Evolutionary conservation across 2,113 vertebrate genomes (phyloP).

Genomic region (Chlorodrepanis virens): DNA sequence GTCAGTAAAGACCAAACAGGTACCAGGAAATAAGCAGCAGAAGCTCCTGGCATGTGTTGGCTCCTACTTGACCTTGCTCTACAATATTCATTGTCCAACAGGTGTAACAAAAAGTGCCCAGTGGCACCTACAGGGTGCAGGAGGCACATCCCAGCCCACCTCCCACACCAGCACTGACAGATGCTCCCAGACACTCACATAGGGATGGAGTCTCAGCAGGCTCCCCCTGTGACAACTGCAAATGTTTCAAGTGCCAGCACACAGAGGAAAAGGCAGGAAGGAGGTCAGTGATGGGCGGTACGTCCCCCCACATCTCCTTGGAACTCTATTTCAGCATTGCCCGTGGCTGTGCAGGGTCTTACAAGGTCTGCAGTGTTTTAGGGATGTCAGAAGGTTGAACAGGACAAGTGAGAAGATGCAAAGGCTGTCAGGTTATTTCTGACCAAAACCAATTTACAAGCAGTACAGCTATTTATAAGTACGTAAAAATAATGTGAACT

Average conservation of each 20-base stretch:
- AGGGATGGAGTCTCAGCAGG: neutral
- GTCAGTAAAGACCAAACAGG: neutral
- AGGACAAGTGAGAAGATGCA: neutral
- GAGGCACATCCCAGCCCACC: rapidly evolving
- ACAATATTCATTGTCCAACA: neutral
- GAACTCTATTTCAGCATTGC: neutral
- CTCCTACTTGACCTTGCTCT: neutral
- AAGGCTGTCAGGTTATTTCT: neutral
- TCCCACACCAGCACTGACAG: neutral
- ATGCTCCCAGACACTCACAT: neutral
- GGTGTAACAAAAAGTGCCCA: neutral
- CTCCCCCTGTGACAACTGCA: neutral
- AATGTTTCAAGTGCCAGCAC: neutral
- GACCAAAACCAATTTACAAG: neutral
- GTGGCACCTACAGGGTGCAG: rapidly evolving
- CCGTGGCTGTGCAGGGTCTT: neutral
- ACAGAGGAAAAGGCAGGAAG: neutral
- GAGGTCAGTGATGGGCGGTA: neutral
- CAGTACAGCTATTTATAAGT: neutral
- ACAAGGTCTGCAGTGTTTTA: neutral
- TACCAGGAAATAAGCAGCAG: neutral
- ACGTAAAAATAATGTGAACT: neutral
- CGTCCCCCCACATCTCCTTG: rapidly evolving
- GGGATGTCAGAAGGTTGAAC: neutral
- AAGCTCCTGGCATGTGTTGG: neutral